Conservation (phyloP, 1,140 invertebrate species). For the Papilio xuthus region DNA sequence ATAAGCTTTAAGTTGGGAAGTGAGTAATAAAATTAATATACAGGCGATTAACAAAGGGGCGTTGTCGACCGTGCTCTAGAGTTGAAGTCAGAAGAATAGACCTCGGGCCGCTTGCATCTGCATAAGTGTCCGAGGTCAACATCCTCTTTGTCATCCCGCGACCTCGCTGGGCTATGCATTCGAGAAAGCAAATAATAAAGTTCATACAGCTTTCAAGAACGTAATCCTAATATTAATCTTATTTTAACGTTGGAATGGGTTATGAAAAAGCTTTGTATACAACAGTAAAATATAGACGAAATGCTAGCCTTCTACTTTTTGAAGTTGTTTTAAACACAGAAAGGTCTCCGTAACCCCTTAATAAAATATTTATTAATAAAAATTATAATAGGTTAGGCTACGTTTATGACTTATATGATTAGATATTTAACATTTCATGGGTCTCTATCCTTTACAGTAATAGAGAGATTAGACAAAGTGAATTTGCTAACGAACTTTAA, state of each 20-base stretch:
- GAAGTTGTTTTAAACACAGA: too few species aligned
- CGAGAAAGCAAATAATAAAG: slow-evolving; percentile 28
- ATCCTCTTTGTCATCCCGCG: slow-evolving; percentile 53
- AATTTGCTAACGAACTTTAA: too few species aligned
- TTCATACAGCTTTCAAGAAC: neutral
- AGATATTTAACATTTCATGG: neutral
- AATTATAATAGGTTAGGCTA: neutral
- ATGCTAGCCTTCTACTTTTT: too few species aligned
- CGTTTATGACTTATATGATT: neutral
- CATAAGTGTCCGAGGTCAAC: slow-evolving; percentile 62
- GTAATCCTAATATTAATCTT: slow-evolving; percentile 13
- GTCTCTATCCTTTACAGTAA: neutral
- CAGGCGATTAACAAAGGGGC: neutral
- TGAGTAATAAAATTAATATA: slow-evolving; percentile 27
- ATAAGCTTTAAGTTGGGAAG: neutral
- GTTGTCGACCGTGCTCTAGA: slow-evolving; percentile 8
- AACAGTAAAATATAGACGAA: too few species aligned
- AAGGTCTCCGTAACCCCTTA: too few species aligned
- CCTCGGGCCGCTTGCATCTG: slow-evolving; percentile 56
- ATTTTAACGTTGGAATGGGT: neutral
- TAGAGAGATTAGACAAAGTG: too few species aligned
- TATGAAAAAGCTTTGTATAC: neutral
- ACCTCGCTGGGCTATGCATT: slow-evolving; percentile 4
- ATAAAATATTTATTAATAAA: too few species aligned
- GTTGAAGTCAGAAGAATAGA: slow-evolving; percentile 57